These are phyloP conservation scores for Amaurobius ferox DNA, from an alignment of 2,888 invertebrate species.

Conservation along the genomic window DNA sequence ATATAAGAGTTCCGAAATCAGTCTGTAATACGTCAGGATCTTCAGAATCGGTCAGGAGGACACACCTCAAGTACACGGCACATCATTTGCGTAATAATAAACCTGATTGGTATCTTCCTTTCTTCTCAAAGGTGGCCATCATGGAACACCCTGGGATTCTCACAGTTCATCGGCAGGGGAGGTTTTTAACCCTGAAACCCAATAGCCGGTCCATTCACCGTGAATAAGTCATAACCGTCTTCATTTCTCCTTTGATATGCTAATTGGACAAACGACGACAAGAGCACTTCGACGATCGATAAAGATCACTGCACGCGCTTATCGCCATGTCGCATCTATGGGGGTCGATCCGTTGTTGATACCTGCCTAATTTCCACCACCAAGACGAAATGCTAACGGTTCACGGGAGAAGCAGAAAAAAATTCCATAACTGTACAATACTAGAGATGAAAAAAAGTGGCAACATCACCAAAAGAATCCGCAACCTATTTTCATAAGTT, in stretches of 20 bases:
- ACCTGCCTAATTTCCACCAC: neutral
- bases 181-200: conserved; percentile 67
- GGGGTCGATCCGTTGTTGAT: neutral
- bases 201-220: conserved; percentile 1
- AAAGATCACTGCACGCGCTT: conserved; percentile 5
- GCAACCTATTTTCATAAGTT: neutral
- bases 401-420: neutral
- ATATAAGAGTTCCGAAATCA: too few species aligned
- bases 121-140: neutral
- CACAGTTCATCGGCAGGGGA: neutral
- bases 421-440: neutral
- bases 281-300: neutral
- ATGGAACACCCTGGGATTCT: neutral
- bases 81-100: too few species aligned
- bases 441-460: neutral
- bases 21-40: too few species aligned
- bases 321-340: neutral
- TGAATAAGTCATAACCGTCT: conserved; percentile 2
- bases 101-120: too few species aligned
- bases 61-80: too few species aligned
- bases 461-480: conserved; percentile 2
- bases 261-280: conserved; percentile 5
- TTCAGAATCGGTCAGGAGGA: too few species aligned
- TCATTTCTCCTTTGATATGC: conserved; percentile 1
- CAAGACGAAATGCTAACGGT: neutral